Evolutionary conservation across 2,797 vertebrate species (phyloP).

Genomic region (Poeciliopsis turneri): DNA sequence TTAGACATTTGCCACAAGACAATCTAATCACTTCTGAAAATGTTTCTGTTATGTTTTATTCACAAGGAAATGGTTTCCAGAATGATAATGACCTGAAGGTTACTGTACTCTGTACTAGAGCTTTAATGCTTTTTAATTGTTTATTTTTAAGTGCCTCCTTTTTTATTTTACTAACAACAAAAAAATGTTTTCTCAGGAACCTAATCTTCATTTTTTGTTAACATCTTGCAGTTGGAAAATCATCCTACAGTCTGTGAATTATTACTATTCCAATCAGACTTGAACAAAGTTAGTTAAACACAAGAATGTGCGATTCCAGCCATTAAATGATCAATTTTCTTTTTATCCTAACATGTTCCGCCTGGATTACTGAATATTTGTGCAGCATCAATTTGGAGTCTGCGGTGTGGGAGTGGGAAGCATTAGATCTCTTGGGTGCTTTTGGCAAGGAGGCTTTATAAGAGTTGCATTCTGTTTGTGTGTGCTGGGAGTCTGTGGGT

Average conservation of each 20-base stretch:
- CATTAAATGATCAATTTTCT: background rate
- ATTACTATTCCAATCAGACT: background rate
- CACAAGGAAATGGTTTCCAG: background rate
- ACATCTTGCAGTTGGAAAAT: background rate
- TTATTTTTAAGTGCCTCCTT: background rate
- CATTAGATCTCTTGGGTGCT: slow-evolving; percentile 35
- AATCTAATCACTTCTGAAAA: background rate
- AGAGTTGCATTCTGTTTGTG: slow-evolving; percentile 37
- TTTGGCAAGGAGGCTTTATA: slow-evolving; percentile 23
- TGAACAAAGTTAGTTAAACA: background rate
- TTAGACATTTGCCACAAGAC: background rate
- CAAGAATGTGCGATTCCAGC: background rate
- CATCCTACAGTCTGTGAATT: background rate
- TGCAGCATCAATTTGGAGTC: slow-evolving; percentile 15
- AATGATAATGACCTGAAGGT: background rate
- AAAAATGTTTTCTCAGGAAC: background rate
- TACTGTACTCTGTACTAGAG: background rate
- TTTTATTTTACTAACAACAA: background rate
- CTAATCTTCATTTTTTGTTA: background rate
- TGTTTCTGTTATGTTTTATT: background rate
- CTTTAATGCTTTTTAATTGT: background rate
- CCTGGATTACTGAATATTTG: background rate
- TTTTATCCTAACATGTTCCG: background rate
- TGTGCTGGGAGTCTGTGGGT: slow-evolving; percentile 32
- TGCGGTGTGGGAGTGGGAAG: slow-evolving; percentile 42